These are phyloP conservation scores for Trachurus trachurus DNA, from an alignment of 2,797 vertebrate genomes.

Conservation along the genomic window DNA sequence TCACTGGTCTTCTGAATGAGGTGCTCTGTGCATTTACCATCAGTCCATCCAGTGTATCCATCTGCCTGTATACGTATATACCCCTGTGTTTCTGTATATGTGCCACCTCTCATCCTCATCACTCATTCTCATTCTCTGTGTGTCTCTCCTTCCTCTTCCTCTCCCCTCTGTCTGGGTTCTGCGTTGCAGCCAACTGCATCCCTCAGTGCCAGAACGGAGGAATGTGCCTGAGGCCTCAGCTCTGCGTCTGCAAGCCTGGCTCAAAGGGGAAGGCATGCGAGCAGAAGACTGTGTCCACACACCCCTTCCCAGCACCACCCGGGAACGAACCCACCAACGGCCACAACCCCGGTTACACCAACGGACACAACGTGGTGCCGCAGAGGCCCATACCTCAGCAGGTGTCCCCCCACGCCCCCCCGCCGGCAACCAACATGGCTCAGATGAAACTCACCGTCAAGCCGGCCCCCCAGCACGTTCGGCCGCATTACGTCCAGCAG, in stretches of 20 bases:
- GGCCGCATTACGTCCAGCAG: constrained; percentile 90
- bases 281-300: constrained; percentile 79
- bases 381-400: constrained; percentile 92
- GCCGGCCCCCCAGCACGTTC: constrained; percentile 85
- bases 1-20: not conserved
- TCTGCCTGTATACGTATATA: constrained; percentile 19
- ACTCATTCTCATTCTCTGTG: constrained; percentile 41
- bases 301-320: constrained; percentile 80
- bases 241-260: constrained; percentile 96
- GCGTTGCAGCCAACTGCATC: constrained; percentile 91
- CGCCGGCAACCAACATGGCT: constrained; percentile 83
- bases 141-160: constrained; percentile 40
- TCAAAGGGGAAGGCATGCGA: constrained; percentile 94
- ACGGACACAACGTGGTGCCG: constrained; percentile 80
- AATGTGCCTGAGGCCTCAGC: constrained; percentile 96
- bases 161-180: constrained; percentile 54
- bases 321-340: constrained; percentile 73
- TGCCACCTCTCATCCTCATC: constrained; percentile 21
- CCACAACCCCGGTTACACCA: constrained; percentile 71
- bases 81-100: constrained; percentile 26
- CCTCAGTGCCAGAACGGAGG: constrained; percentile 97
- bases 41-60: constrained; percentile 16
- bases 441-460: constrained; percentile 95
- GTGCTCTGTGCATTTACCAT: not conserved
- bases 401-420: constrained; percentile 74